Evolutionary conservation across 2,797 vertebrate genomes (phyloP).

Genomic region (Lepus townsendii): DNA sequence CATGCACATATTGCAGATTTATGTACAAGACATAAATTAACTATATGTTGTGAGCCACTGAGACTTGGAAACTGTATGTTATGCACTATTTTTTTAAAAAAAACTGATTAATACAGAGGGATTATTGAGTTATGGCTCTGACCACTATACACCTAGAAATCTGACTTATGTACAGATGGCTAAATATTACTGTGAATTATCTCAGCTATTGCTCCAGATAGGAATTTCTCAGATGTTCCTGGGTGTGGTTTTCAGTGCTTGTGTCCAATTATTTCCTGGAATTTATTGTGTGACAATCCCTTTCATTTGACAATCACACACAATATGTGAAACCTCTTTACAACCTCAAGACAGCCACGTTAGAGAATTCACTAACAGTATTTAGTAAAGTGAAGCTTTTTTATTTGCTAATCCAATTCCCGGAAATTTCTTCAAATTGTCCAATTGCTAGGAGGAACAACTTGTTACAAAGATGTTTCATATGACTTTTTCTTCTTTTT

Average conservation of each 20-base stretch:
- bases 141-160: neutral
- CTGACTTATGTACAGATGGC: neutral
- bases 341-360: neutral
- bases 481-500: neutral
- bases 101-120: neutral
- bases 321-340: neutral
- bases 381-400: neutral
- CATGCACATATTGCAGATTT: neutral
- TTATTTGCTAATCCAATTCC: neutral
- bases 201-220: neutral
- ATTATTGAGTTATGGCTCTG: neutral
- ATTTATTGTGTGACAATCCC: neutral
- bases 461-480: neutral
- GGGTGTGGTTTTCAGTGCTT: neutral
- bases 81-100: neutral
- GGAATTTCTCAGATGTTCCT: neutral
- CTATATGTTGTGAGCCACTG: neutral
- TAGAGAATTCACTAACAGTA: constrained; percentile 55
- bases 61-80: neutral
- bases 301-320: neutral
- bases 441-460: neutral
- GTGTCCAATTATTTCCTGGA: neutral
- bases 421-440: neutral
- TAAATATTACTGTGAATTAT: neutral
- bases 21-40: neutral